Evolutionary conservation across 2,797 vertebrate genomes (phyloP), one percentile per base, ranked within the genome.

Genomic region (Netta rufina): DNA sequence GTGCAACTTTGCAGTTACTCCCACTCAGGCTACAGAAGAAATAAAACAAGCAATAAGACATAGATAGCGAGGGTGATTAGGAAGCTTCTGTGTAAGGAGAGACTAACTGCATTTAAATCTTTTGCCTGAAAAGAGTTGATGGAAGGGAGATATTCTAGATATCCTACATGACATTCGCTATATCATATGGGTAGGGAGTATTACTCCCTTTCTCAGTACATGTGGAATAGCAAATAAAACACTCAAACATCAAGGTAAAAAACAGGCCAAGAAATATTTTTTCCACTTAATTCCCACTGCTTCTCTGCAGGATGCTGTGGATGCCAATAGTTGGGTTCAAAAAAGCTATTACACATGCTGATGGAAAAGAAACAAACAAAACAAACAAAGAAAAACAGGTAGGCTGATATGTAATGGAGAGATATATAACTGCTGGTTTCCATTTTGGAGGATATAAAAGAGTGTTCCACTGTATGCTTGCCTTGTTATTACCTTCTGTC

Each of bases 21-120:
- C 71, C n/a, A 82, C 76, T 91, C 0, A 5, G 47, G 16, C 86
- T 91, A 36, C 54, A 72, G 41, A 92, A 94, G 91, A 95, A 95
- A 93, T 60, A 85, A 91, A 93, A 66, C 24, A 51, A 14, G 49
- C 47, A 81, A 60, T 81, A 43, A 77, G 51, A 47, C 45, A 61
- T 67, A 61, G 82, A 80, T 54, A 94, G 58, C 45, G 72, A 81
- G 11, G 28, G 33, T 17, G 6, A 43, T 39, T 39, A 8, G 56
- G 80, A 87, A 82, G 19, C 13, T 70, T 78, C 80, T 70, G 24
- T 43, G 12, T 39, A 66, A 72, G 66, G 30, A 75, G 28, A 69
- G 13, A 51, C 8, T 75, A 69, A 86, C 62, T 15, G 57, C 30
- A 45, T 88, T 76, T 56, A 14, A 53, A 56, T 3, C 4, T 13